phyloP scores from a whole-genome alignment of 2,888 invertebrate genomes.

The Drosophila cracens region DNA sequence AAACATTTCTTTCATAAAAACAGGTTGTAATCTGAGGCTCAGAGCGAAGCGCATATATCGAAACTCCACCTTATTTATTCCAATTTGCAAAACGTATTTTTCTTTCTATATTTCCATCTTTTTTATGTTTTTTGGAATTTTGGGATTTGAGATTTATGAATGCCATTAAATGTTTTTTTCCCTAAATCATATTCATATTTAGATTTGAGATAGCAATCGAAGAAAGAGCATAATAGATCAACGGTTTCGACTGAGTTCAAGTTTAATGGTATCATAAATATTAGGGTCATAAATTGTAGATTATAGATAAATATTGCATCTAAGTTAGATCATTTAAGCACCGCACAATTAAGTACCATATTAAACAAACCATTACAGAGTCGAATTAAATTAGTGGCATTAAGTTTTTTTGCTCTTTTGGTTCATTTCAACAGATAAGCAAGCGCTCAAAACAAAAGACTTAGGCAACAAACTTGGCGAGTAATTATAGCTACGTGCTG shows the following conservation, averaged over 20 bases:
- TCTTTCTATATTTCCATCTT: neutral
- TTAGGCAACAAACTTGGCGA: slow-evolving; percentile 66
- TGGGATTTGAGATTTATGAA: slow-evolving; percentile 28
- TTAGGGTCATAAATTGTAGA: neutral
- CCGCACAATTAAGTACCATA: slow-evolving; percentile 17
- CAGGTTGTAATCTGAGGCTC: slow-evolving; percentile 22
- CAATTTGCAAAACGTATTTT: slow-evolving; percentile 13
- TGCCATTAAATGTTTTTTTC: neutral
- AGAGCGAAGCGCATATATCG: slow-evolving; percentile 20
- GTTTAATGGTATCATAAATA: slow-evolving; percentile 1
- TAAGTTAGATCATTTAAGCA: neutral
- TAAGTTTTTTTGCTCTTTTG: slow-evolving; percentile 15
- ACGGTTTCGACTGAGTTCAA: slow-evolving; percentile 22
- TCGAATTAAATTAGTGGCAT: slow-evolving; percentile 25
- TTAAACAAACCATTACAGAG: slow-evolving; percentile 22
- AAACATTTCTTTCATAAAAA: slow-evolving; percentile 19
- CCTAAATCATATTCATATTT: slow-evolving; percentile 18
- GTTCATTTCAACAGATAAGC: slow-evolving; percentile 48
- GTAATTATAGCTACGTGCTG: slow-evolving; percentile 66
- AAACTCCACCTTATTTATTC: slow-evolving; percentile 8
- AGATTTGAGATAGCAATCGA: slow-evolving; percentile 2
- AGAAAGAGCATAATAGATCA: neutral
- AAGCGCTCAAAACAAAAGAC: slow-evolving; percentile 68
- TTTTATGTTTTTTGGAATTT: slow-evolving; percentile 21
- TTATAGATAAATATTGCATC: neutral